A percentile compares a stretch with the other conserved stretches of the same genome.
Evolutionary conservation across 2,797 vertebrate genomes (phyloP).

Genomic region (Etheostoma perlongum): DNA sequence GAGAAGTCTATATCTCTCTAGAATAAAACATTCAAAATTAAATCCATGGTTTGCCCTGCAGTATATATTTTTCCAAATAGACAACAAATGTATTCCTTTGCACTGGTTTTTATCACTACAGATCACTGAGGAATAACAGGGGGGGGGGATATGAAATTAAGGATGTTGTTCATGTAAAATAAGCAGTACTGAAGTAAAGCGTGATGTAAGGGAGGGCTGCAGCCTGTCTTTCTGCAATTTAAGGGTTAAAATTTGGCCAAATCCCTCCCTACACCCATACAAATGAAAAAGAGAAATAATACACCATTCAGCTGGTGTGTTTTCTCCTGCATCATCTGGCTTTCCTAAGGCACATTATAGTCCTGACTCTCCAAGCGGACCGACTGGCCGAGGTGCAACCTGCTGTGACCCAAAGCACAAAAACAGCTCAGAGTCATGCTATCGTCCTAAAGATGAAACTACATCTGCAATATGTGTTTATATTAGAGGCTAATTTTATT

Average conservation of each 20-base stretch:
- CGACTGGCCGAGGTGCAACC: slow-evolving; percentile 49
- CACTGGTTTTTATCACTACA: slow-evolving; percentile 53
- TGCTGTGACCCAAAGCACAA: slow-evolving; percentile 50
- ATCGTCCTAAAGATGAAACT: slow-evolving; percentile 65
- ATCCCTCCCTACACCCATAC: slow-evolving; percentile 31
- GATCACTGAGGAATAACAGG: slow-evolving; percentile 41
- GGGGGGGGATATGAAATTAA: slow-evolving; percentile 14
- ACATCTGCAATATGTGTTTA: slow-evolving; percentile 50
- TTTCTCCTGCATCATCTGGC: slow-evolving; percentile 65
- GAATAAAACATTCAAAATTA: slow-evolving; percentile 64
- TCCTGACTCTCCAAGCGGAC: slow-evolving; percentile 73
- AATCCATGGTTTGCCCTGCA: slow-evolving; percentile 52
- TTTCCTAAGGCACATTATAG: slow-evolving; percentile 94
- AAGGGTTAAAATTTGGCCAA: slow-evolving; percentile 61
- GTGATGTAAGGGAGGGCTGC: slow-evolving; percentile 39
- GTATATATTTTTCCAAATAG: slow-evolving; percentile 15
- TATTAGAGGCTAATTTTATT: slow-evolving; percentile 69
- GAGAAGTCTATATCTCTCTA: slow-evolving; percentile 55
- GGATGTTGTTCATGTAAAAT: slow-evolving; percentile 38
- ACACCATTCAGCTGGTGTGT: slow-evolving; percentile 51
- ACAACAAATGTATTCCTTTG: slow-evolving; percentile 28
- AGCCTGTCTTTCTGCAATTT: slow-evolving; percentile 41
- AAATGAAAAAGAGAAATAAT: slow-evolving; percentile 27
- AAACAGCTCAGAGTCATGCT: slow-evolving; percentile 53
- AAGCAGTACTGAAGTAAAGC: slow-evolving; percentile 54